Evolutionary conservation across 1,140 invertebrate species (phyloP).

Genomic region (Tachypleus tridentatus): DNA sequence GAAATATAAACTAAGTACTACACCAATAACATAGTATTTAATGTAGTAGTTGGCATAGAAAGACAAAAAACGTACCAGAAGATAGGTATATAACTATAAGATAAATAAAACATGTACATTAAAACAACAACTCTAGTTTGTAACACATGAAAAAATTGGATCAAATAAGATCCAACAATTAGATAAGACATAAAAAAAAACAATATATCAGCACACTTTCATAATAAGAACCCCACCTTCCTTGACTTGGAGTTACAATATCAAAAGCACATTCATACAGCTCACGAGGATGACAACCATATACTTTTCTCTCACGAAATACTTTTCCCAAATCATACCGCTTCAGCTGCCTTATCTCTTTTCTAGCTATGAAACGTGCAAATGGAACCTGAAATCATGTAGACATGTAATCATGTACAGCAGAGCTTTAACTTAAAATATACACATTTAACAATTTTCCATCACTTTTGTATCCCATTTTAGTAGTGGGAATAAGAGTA

Average conservation of each 20-base stretch:
- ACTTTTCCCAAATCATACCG: slow-evolving; percentile 76
- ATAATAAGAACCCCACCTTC: slow-evolving; percentile 33
- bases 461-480: no score
- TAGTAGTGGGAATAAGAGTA: no score
- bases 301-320: slow-evolving; percentile 66
- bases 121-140: not conserved
- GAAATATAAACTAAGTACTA: no score
- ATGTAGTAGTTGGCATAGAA: no score
- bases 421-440: no score
- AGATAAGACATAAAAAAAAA: no score
- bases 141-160: not conserved
- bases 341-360: slow-evolving; percentile 60
- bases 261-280: slow-evolving; percentile 86
- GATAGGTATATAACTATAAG: no score
- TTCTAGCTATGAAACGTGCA: slow-evolving; percentile 69
- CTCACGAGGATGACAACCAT: slow-evolving; percentile 75
- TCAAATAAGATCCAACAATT: no score
- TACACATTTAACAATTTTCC: no score
- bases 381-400: slow-evolving; percentile 45
- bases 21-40: no score
- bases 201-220: not conserved
- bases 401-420: not conserved
- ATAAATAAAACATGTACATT: no score
- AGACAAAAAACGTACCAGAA: no score
- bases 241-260: slow-evolving; percentile 57